Evolutionary conservation across 1,140 invertebrate species (phyloP).

Genomic region (Drosophila subobscura): DNA sequence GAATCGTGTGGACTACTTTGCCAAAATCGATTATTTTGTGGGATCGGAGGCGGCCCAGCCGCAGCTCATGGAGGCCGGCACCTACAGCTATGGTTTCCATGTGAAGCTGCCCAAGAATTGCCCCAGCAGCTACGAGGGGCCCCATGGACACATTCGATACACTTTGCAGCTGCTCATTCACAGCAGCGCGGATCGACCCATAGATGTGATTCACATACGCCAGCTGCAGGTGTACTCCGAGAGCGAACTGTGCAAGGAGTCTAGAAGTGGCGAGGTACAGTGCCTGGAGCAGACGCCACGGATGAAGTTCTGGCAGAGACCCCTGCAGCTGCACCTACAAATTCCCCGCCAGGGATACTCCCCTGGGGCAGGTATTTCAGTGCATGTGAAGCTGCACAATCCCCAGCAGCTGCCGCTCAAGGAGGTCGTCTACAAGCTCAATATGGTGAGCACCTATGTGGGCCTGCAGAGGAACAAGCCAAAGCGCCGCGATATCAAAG

Average conservation of each 20-base stretch:
- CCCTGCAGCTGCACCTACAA: conserved; percentile 60
- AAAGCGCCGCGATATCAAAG: conserved; percentile 65
- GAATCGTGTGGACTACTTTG: conserved; percentile 72
- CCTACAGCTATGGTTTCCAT: conserved; percentile 86
- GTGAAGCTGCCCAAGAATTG: conserved; percentile 85
- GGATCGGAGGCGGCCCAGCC: conserved; percentile 67
- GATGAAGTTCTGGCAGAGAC: conserved; percentile 65
- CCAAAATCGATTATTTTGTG: conserved; percentile 73
- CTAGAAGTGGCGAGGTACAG: conserved; percentile 46
- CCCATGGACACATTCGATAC: conserved; percentile 88
- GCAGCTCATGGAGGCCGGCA: conserved; percentile 82
- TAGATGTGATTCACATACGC: conserved; percentile 87
- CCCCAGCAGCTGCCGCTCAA: conserved; percentile 83
- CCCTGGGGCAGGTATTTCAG: conserved; percentile 63
- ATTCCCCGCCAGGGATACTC: conserved; percentile 63
- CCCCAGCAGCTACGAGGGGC: conserved; percentile 89
- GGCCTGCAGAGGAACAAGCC: conserved; percentile 48
- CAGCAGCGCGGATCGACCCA: conserved; percentile 87
- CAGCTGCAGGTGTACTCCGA: conserved; percentile 87
- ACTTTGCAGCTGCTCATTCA: conserved; percentile 86
- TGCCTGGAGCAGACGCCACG: conserved; percentile 39
- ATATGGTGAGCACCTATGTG: conserved; percentile 52
- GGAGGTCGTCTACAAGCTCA: conserved; percentile 84
- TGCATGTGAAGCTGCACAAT: conserved; percentile 67
- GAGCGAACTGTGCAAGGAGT: conserved; percentile 84